Evolutionary conservation across 1,140 invertebrate genomes (phyloP).

Genomic region (Homarus americanus): DNA sequence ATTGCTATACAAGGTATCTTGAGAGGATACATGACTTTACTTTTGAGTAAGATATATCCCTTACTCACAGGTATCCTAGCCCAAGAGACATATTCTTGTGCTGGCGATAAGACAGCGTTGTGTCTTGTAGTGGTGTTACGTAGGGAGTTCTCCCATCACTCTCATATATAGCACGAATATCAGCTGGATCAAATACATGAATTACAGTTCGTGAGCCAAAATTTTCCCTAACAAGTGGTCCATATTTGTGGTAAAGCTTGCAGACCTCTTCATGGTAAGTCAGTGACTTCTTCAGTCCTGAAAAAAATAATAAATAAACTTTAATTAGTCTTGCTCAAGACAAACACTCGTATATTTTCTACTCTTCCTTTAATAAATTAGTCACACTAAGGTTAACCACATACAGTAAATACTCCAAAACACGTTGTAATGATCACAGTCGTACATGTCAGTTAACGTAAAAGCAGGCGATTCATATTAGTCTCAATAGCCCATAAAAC

Average conservation of each 20-base stretch:
- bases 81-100: slow-evolving; percentile 80
- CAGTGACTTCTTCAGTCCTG: slow-evolving; percentile 32
- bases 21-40: too few species aligned
- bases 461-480: too few species aligned
- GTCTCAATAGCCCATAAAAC: too few species aligned
- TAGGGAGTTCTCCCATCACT: slow-evolving; percentile 80
- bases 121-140: slow-evolving; percentile 80
- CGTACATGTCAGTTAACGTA: too few species aligned
- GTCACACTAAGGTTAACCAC: too few species aligned
- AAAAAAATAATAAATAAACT: neutral
- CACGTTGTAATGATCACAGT: too few species aligned
- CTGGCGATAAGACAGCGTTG: slow-evolving; percentile 79
- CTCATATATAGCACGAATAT: slow-evolving; percentile 78
- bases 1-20: too few species aligned
- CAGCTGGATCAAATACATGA: slow-evolving; percentile 80
- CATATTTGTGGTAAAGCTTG: slow-evolving; percentile 76
- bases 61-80: slow-evolving; percentile 80
- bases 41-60: too few species aligned
- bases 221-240: slow-evolving; percentile 76
- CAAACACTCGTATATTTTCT: too few species aligned
- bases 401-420: too few species aligned
- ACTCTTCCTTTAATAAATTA: too few species aligned
- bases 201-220: slow-evolving; percentile 76
- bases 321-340: too few species aligned
- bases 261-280: slow-evolving; percentile 75